Evolutionary conservation across 2,797 vertebrate species (phyloP), one percentile per base, ranked within the genome.

Genomic region (Mormyrus proboscirostris): DNA sequence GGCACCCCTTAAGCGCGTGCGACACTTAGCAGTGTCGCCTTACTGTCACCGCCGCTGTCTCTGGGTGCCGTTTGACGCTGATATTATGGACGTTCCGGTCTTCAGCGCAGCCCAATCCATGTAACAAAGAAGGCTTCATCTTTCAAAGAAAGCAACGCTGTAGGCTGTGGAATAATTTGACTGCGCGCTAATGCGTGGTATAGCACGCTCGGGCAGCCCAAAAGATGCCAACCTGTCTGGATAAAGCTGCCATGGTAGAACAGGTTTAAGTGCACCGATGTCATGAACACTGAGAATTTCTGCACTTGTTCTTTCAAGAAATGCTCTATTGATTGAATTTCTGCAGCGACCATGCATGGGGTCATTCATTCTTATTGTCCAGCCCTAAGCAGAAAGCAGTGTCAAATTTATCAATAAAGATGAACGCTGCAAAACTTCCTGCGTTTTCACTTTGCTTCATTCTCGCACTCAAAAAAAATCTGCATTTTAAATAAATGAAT

Each of bases 241-340:
- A 50, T 88, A 59, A 88, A 47, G n/a, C 44, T 41, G 41, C 41
- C 33, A 82, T 1, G 76, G 38, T 10, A 82, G 14, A 41, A 47
- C 57, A 59, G 7, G 57, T 22, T 8, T 59, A 59, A 59, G 57
- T 38, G 76, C 16, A 41, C 19, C 7, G 33, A 82, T 14, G 38
- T 19, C 19, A 47, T 38, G 19, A 47, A 6, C n/a, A 22, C n/a
- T 25, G 57, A n/a, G 57, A 59, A n/a, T 59, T 25, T 59, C 57
- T 22, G 14, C 16, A 14, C 76, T n/a, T 44, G 41, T 38, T 59
- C 83, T 33, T 87, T 84, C 51, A 59, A 89, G 69, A 73, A 69
- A 50, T 73, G 76, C 57, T 89, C 41, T 55, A 89, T 88, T 89
- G 86, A 82, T 87, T 82, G 73, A 41, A 76, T 76, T 38, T 38